Base-by-base conservation (phyloP, 2,888 invertebrate species). In the Pollenia angustigena region DNA sequence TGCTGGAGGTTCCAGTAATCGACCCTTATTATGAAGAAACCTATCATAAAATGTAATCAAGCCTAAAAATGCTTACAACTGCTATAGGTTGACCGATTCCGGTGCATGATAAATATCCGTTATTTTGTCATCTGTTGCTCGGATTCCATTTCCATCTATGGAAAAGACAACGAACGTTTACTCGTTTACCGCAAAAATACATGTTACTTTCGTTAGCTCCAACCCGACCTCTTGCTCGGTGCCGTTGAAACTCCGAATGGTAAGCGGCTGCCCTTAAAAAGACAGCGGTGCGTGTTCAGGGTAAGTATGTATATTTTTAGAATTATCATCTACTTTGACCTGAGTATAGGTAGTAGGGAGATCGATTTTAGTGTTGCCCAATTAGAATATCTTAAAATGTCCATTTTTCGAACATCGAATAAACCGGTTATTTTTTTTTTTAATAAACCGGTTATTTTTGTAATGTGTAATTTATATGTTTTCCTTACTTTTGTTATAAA, bases 201-300 rank as follows among this genome's bases (percentile, higher is more conserved):
- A 18, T 18, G 1, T 18, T 18, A 18, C 18, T 18, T 18, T 18
- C 18, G 1, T 18, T 18, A 18, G 1, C 18, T 18, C 48, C 54
- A 40, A n/a, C 11, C 9, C 52, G 52, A 69, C 66, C 46, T 66
- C 23, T 66, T 46, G 11, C 83, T 84, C n/a, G 84, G 75, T 6
- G 87, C 84, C 0, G 62, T 79, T 18, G 79, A 81, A 62, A 85
- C 64, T 14, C 85, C 81, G 18, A 79, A 82, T 16, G 87, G 75
- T 12, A 87, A 42, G 18, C 80, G 12, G 44, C 76, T 80, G 60
- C 79, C 76, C 60, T 80, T 62, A 40, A 80, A 82, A 68, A 86
- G 60, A 0, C 79, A 75, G 2, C 54, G 66, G 16, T 71, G 56
- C 0, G 85, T 87, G 56, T 87, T 87, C 1, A 87, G 32, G 11